These are phyloP conservation scores for Hirtodrosophila histrioides DNA, from an alignment of 2,888 invertebrate species.

Conservation along the genomic window DNA sequence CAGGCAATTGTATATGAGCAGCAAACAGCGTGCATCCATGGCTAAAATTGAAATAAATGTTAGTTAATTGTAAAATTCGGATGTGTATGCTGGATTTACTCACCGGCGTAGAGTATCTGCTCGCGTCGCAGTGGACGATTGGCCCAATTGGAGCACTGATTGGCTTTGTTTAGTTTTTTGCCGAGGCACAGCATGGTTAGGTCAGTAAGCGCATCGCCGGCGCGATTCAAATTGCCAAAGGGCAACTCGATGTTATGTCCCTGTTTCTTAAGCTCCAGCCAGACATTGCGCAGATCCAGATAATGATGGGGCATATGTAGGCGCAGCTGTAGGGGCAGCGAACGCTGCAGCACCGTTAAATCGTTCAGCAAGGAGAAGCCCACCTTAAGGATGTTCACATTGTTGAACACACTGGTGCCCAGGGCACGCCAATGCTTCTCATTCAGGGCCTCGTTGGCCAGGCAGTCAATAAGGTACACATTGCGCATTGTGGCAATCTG, in stretches of 20 bases:
- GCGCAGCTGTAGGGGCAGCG: conserved; percentile 85
- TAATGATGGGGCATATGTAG: conserved; percentile 84
- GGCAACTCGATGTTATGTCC: conserved; percentile 86
- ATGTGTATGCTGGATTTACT: too few relatives aligned
- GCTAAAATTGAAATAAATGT: conserved; percentile 85
- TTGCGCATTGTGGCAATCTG: conserved; percentile 90
- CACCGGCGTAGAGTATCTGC: conserved; percentile 92
- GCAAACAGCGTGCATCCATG: conserved; percentile 93
- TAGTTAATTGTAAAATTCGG: background rate
- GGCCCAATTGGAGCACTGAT: conserved; percentile 97
- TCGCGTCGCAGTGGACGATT: conserved; percentile 90
- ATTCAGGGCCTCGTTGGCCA: conserved; percentile 86
- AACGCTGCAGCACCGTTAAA: conserved; percentile 87
- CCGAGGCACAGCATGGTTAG: conserved; percentile 91
- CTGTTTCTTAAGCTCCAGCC: conserved; percentile 86
- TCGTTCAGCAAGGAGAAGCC: conserved; percentile 86
- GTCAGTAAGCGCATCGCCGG: conserved; percentile 89
- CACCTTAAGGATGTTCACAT: conserved; percentile 91
- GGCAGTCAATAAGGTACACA: conserved; percentile 92
- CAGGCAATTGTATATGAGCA: conserved; percentile 91
- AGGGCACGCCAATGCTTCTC: conserved; percentile 88
- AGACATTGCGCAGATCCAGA: conserved; percentile 87
- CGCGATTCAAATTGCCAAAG: conserved; percentile 83
- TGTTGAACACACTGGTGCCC: conserved; percentile 88
- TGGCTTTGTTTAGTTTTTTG: conserved; percentile 91